Evolutionary conservation across 2,797 vertebrate species (phyloP), one percentile per base, ranked within the genome.

Genomic region (Lemur catta): DNA sequence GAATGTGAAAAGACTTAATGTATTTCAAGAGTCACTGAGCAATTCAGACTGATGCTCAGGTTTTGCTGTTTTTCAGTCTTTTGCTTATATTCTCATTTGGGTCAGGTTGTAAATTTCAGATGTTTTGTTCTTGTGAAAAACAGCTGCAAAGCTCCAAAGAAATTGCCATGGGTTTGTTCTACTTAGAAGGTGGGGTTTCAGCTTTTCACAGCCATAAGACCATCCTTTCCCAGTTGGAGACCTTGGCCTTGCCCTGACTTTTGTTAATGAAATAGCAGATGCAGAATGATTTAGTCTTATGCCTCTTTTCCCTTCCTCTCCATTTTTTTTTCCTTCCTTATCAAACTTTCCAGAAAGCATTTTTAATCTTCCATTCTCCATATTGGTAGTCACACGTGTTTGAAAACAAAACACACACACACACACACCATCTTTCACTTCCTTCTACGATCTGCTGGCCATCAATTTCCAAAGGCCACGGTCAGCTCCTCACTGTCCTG

Each of bases 91-190:
- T 93, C 74, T 95, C 41, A 35, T 90, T 95, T 82, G 81, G 71
- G 84, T 76, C 89, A 89, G 28, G 24, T 20, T 92, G 20, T 78
- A 88, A 38, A 26, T 59, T 92, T 91, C 55, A 67, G 84, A 55
- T 15, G 22, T 65, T 88, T 65, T 86, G 43, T 63, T 95, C 85
- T 82, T 55, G 28, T 18, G 72, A 65, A 87, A 95, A 95, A 92
- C 46, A 63, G 46, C 24, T 18, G 52, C 35, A 57, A 95, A 92
- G n/a, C 81, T 93, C 75, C 71, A 74, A 92, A 91, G 78, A 35
- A 43, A 91, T 15, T 61, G 18, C 3, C 13, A 81, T 59, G 80
- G 52, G 30, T 48, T 80, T 48, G 30, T 81, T 74, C 65, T 72
- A 4, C 38, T 90, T 18, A 46, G 71, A 91, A 61, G 41, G 57